Evolutionary conservation across 2,113 vertebrate species (phyloP), one percentile per base, ranked within the genome.

Genomic region (Kryptolebias marmoratus): DNA sequence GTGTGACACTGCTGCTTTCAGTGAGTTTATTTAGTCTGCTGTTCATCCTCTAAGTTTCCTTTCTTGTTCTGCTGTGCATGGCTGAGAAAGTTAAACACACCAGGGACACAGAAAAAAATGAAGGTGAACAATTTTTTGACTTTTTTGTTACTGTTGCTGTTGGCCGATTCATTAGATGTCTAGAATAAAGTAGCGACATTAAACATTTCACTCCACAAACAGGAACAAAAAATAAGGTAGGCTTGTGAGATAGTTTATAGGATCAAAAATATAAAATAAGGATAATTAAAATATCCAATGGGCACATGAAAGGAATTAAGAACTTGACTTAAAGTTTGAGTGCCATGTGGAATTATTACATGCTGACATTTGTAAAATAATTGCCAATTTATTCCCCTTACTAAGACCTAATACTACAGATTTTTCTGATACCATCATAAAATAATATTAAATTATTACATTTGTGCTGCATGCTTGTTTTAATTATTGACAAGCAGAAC

Each of bases 21-120:
- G 14, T 53, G n/a, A 68, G 89, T 89, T 91, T 91, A 89, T 91
- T 91, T 91, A 82, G 79, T 89, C 77, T 91, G 75, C 79, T 83
- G 68, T 83, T 89, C 83, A 87, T 84, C 82, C 85, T 87, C 64
- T 80, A 73, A 74, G 70, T 77, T 64, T 70, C 68, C 74, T 83
- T 70, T 77, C 82, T 77, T 71, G 73, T 77, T 72, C 75, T 78
- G 76, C 55, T 75, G 78, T 1, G 75, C 83, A 71, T 65, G 78
- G 50, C 71, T 75, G 82, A 85, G 63, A 64, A 82, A 86, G 77
- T 72, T 66, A 87, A 89, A 89, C 77, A 82, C 68, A 68, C 11
- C 44, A 77, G 53, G 65, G 59, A 65, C 65, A 65, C 64, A 58
- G 64, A 22, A 69, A 67, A 64, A 61, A 39, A 66, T 42, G 55